Evolutionary conservation across 2,113 vertebrate species (phyloP).

Genomic region (Arizona elegans): DNA sequence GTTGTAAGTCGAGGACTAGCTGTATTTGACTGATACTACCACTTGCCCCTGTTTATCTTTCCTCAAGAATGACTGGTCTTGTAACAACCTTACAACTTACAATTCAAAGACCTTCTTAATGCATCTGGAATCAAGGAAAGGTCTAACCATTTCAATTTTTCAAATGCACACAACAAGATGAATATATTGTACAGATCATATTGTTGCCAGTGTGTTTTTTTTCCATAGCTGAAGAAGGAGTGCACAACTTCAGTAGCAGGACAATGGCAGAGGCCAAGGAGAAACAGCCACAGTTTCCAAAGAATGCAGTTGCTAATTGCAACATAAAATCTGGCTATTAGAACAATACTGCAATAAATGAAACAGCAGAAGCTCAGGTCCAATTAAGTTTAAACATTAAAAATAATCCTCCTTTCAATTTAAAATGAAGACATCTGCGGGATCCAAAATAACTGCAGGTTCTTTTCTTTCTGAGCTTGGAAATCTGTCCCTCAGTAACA

Average conservation of each 20-base stretch:
- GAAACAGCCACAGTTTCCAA: not conserved
- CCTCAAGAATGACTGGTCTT: not conserved
- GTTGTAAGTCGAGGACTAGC: not conserved
- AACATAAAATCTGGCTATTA: not conserved
- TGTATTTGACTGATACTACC: not conserved
- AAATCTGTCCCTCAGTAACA: not conserved
- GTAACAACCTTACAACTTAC: not conserved
- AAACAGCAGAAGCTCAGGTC: not conserved
- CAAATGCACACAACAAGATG: not conserved
- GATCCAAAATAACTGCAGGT: not conserved
- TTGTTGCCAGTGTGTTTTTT: not conserved
- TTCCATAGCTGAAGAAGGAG: not conserved
- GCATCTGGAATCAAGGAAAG: not conserved
- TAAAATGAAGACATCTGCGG: not conserved
- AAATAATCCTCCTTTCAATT: not conserved
- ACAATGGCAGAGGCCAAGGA: not conserved
- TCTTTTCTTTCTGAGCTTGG: not conserved
- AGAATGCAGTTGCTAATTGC: not conserved
- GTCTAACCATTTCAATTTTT: not conserved
- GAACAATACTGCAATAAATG: not conserved
- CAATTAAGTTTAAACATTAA: not conserved
- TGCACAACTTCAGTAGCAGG: not conserved
- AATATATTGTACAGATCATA: not conserved
- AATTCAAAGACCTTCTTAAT: not conserved
- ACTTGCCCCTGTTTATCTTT: not conserved